Evolutionary conservation across 2,888 invertebrate genomes (phyloP).

Genomic region (Aethes cnicana): DNA sequence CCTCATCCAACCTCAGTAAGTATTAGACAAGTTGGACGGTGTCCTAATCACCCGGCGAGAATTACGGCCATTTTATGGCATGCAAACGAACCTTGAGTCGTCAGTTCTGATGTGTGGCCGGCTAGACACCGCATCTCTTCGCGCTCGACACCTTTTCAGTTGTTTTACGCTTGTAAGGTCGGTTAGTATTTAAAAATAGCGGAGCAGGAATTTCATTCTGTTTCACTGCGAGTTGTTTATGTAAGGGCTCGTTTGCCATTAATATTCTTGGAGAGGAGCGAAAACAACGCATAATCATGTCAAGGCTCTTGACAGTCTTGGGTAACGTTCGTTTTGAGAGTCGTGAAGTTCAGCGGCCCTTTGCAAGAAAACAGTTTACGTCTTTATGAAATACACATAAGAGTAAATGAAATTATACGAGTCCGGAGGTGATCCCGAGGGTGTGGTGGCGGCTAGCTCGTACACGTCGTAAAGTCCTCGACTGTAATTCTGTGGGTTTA

Average conservation of each 20-base stretch:
- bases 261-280: conserved; percentile 53
- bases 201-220: conserved; percentile 47
- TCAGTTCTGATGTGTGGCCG: conserved; percentile 69
- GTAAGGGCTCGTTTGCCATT: conserved; percentile 47
- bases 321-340: conserved; percentile 31
- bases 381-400: neutral
- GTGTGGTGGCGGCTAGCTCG: neutral
- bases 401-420: neutral
- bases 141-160: conserved; percentile 29
- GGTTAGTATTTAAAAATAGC: conserved; percentile 44
- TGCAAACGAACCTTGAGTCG: conserved; percentile 69
- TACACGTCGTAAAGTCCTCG: neutral
- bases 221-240: conserved; percentile 49
- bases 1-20: conserved; percentile 48
- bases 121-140: conserved; percentile 44
- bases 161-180: conserved; percentile 36
- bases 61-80: conserved; percentile 75
- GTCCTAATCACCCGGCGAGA: conserved; percentile 60
- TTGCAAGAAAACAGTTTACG: conserved; percentile 15
- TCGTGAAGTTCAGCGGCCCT: neutral
- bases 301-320: conserved; percentile 66
- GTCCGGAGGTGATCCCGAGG: neutral
- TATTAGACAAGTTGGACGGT: conserved; percentile 50
- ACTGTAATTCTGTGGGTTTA: neutral
- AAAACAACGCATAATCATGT: conserved; percentile 62